Evolutionary conservation across 2,797 vertebrate species (phyloP).

Genomic region (Macropus fuliginosus): DNA sequence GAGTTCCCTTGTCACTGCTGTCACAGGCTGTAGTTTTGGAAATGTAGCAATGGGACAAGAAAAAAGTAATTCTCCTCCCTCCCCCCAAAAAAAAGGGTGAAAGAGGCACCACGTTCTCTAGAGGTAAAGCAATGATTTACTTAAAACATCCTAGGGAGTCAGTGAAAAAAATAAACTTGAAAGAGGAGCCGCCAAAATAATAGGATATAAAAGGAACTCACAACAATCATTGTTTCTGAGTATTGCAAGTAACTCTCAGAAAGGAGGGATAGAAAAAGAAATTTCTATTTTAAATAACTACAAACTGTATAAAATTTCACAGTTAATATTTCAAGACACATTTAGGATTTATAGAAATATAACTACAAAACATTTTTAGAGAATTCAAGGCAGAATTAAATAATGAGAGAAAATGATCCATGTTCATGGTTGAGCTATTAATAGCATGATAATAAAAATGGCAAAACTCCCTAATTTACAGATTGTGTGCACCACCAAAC

Average conservation of each 20-base stretch:
- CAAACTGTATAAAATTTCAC: not conserved
- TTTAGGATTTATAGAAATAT: not conserved
- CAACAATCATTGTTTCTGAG: not conserved
- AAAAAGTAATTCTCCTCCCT: not conserved
- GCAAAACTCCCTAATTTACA: not conserved
- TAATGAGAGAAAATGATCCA: not conserved
- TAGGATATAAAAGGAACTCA: not conserved
- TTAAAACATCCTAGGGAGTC: not conserved
- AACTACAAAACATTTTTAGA: not conserved
- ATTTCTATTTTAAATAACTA: not conserved
- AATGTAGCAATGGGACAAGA: not conserved
- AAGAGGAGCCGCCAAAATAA: not conserved
- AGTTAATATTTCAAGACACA: not conserved
- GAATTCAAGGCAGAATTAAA: not conserved
- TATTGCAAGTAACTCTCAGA: not conserved
- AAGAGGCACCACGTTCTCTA: not conserved
- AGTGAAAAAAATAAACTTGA: not conserved
- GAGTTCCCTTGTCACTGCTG: not conserved
- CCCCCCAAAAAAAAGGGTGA: not conserved
- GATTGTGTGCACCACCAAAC: not conserved
- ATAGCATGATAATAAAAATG: not conserved
- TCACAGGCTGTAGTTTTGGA: not conserved
- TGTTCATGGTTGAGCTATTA: not conserved
- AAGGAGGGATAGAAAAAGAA: not conserved
- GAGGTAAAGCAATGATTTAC: not conserved